Evolutionary conservation across 2,797 vertebrate species (phyloP).

Genomic region (Notolabrus celidotus): DNA sequence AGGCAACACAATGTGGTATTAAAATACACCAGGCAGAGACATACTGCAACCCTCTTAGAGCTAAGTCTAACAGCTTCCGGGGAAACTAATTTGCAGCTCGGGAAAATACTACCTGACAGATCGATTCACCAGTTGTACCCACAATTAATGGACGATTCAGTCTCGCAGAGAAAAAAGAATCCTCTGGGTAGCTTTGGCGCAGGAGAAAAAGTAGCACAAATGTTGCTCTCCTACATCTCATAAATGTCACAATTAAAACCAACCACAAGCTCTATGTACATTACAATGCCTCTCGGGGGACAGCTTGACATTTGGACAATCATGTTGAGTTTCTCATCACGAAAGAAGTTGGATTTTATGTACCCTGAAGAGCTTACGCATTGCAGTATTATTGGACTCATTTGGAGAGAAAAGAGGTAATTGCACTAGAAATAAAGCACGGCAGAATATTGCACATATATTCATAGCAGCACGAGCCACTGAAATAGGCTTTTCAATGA

Average conservation of each 20-base stretch:
- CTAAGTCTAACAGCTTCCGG: conserved; percentile 63
- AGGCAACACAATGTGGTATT: conserved; percentile 66
- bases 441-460: conserved; percentile 64
- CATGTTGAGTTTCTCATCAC: conserved; percentile 74
- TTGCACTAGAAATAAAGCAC: conserved; percentile 63
- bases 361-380: conserved; percentile 68
- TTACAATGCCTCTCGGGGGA: conserved; percentile 74
- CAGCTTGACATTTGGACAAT: conserved; percentile 82
- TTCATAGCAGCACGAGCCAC: conserved; percentile 69
- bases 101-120: conserved; percentile 80
- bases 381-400: conserved; percentile 71
- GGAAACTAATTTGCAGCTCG: conserved; percentile 78
- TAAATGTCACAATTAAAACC: conserved; percentile 84
- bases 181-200: conserved; percentile 49
- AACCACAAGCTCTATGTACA: conserved; percentile 71
- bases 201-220: conserved; percentile 57
- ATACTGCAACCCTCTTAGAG: conserved; percentile 45
- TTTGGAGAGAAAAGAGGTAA: conserved; percentile 63
- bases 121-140: conserved; percentile 76
- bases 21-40: conserved; percentile 53
- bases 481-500: conserved; percentile 67
- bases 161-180: conserved; percentile 57
- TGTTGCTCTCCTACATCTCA: conserved; percentile 75
- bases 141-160: conserved; percentile 77
- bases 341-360: conserved; percentile 67